Conservation (phyloP, 2,888 invertebrate species). For the Ophioninae sp. region DNA sequence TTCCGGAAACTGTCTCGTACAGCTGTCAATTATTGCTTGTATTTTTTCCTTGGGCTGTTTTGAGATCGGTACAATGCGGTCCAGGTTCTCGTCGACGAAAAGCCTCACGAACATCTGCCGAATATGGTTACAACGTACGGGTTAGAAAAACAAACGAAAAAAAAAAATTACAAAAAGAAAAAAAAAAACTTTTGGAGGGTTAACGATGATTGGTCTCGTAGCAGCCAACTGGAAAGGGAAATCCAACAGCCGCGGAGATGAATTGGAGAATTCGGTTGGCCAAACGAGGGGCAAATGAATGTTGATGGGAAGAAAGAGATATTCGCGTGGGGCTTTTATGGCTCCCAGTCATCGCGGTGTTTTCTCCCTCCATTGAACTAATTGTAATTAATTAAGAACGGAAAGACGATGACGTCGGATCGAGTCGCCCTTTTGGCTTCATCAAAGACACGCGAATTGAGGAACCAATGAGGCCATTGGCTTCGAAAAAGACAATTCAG, state of each 20-base stretch:
- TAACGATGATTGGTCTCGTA: slow-evolving; percentile 30
- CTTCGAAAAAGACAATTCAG: slow-evolving; percentile 2
- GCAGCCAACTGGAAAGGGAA: slow-evolving; percentile 36
- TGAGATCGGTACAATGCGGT: slow-evolving; percentile 97
- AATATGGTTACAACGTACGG: slow-evolving; percentile 45
- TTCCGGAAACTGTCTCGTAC: slow-evolving; percentile 97
- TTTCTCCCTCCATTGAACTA: slow-evolving; percentile 76
- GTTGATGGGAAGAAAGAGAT: neutral
- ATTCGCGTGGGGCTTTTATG: slow-evolving; percentile 35
- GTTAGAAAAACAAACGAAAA: slow-evolving; percentile 34
- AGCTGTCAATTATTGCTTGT: slow-evolving; percentile 98
- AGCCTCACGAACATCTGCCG: slow-evolving; percentile 97
- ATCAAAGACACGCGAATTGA: slow-evolving; percentile 47
- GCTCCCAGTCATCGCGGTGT: slow-evolving; percentile 59
- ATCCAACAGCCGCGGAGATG: slow-evolving; percentile 35
- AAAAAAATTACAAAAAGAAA: slow-evolving; percentile 39
- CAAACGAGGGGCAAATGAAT: slow-evolving; percentile 20
- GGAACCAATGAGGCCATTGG: neutral
- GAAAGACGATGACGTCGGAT: slow-evolving; percentile 17
- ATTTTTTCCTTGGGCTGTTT: slow-evolving; percentile 99
- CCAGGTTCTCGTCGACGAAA: slow-evolving; percentile 98
- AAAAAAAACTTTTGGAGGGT: slow-evolving; percentile 43
- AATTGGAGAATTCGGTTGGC: slow-evolving; percentile 55
- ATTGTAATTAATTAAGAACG: slow-evolving; percentile 79
- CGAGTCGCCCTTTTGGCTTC: slow-evolving; percentile 16